A percentile compares a stretch with the other conserved stretches of the same genome.
phyloP scores from a whole-genome alignment of 92 coral and sea anemone species.

The Muricea muricata region DNA sequence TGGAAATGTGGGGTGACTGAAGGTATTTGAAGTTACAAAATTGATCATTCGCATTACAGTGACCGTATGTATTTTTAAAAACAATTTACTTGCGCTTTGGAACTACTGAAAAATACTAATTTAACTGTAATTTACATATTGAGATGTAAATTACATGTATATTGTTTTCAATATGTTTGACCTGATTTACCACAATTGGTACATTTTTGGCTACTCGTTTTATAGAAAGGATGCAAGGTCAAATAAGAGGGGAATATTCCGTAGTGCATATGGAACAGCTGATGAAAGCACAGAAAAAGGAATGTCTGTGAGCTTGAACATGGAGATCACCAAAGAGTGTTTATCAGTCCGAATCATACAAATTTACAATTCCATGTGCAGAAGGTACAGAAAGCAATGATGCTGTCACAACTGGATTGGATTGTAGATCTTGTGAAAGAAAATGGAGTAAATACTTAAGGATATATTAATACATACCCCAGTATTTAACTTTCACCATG shows the following conservation, averaged over 20 bases:
- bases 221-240: too few species aligned
- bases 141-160: not conserved
- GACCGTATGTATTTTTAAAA: not conserved
- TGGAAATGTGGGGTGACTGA: constrained; percentile 42
- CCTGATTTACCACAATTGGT: not conserved
- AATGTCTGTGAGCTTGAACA: constrained; percentile 15
- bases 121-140: not conserved
- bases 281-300: constrained; percentile 48
- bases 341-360: constrained; percentile 40
- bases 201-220: too few species aligned
- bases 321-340: not conserved
- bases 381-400: constrained; percentile 31
- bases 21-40: constrained; percentile 4
- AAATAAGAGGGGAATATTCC: constrained; percentile 35
- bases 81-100: not conserved
- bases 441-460: not conserved
- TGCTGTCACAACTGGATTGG: constrained; percentile 36
- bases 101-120: not conserved
- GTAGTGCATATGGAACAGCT: constrained; percentile 66
- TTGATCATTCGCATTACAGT: not conserved
- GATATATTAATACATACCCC: not conserved
- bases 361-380: constrained; percentile 27
- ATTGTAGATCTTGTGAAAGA: constrained; percentile 3
- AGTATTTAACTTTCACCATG: not conserved
- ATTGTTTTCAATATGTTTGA: not conserved